Evolutionary conservation across 2,113 vertebrate species (phyloP).

Genomic region (Eulemur macaco): DNA sequence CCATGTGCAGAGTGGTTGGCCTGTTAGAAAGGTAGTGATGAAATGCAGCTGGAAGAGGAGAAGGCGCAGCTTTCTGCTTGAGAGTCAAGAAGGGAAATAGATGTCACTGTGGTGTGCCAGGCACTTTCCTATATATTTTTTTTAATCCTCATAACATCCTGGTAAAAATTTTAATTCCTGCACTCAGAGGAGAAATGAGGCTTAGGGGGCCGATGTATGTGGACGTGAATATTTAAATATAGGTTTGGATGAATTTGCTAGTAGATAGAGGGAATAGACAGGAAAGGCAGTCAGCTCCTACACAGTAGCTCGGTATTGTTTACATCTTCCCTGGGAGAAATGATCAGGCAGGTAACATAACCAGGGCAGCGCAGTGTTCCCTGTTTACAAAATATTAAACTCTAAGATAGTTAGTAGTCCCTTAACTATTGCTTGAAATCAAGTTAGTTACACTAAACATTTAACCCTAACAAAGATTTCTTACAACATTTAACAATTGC

Average conservation of each 20-base stretch:
- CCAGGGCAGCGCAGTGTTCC: neutral
- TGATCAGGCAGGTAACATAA: neutral
- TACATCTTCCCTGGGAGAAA: neutral
- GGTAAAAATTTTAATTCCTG: neutral
- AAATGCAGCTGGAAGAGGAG: neutral
- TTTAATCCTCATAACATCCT: neutral
- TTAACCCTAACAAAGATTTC: neutral
- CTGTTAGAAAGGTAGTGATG: neutral
- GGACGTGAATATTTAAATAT: neutral
- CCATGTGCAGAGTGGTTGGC: no score
- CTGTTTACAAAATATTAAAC: neutral
- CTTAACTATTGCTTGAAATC: conserved; percentile 43
- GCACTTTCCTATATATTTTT: neutral
- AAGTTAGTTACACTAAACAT: neutral
- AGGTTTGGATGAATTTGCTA: neutral
- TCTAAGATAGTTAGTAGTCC: neutral
- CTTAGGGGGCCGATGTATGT: neutral
- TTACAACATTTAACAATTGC: conserved; percentile 35
- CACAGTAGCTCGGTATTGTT: neutral
- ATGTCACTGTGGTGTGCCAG: neutral
- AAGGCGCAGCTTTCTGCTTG: neutral
- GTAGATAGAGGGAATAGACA: neutral
- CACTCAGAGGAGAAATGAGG: neutral
- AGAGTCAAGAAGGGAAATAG: neutral
- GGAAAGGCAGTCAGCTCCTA: neutral